These are phyloP conservation scores for Cheilinus undulatus DNA, from an alignment of 2,113 vertebrate genomes.

Conservation along the genomic window DNA sequence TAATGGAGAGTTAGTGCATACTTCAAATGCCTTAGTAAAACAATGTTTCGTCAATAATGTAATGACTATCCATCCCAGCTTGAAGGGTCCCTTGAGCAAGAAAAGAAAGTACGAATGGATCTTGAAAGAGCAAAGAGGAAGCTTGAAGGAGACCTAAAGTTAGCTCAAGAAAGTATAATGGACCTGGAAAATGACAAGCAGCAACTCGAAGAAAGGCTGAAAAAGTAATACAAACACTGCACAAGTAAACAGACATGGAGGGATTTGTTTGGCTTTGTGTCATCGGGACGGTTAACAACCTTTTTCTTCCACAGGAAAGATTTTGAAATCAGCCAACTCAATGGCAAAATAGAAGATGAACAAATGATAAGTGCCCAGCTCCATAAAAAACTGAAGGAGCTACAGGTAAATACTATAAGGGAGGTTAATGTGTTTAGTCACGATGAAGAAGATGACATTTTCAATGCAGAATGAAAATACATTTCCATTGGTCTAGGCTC, in stretches of 20 bases:
- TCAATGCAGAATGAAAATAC: neutral
- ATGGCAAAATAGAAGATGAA: conserved; percentile 72
- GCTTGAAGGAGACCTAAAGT: conserved; percentile 73
- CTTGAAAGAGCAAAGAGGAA: conserved; percentile 85
- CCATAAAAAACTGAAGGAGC: conserved; percentile 77
- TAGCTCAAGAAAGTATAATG: conserved; percentile 70
- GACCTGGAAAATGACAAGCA: conserved; percentile 78
- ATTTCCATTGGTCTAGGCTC: neutral
- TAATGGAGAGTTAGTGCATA: neutral
- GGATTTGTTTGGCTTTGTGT: neutral
- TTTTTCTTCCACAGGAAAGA: conserved; percentile 68
- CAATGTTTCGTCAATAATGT: neutral
- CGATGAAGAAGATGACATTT: neutral
- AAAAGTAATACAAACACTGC: conserved; percentile 65
- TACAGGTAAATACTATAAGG: conserved; percentile 57
- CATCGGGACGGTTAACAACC: neutral
- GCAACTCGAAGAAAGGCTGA: conserved; percentile 74
- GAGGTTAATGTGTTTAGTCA: neutral
- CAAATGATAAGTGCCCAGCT: conserved; percentile 64
- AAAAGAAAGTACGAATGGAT: conserved; percentile 87
- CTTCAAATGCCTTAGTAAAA: no score
- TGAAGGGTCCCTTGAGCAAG: conserved; percentile 87
- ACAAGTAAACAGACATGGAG: neutral
- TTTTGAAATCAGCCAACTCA: conserved; percentile 73
- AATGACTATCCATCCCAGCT: conserved; percentile 65